A percentile compares a stretch with the other conserved stretches of the same genome.
Conservation (phyloP, 2,113 vertebrate species). For the Saguinus imperator region DNA sequence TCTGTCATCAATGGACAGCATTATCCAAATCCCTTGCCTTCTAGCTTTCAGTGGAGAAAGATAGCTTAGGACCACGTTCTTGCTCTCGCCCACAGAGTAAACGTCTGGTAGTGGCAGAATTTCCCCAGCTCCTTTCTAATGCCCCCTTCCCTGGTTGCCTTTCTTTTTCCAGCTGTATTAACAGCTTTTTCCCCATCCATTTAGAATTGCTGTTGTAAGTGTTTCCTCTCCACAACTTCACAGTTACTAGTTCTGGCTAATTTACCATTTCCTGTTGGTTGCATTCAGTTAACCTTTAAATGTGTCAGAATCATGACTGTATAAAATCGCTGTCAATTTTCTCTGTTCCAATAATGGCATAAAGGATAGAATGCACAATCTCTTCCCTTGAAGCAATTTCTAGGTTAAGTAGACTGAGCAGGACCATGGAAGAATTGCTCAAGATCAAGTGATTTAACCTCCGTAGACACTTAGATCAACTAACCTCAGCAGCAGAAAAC, state of each 20-base stretch:
- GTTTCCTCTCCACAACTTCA: not conserved
- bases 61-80: too few relatives aligned
- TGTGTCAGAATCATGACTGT: not conserved
- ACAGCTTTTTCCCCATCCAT: not conserved
- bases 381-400: not conserved
- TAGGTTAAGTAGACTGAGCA: not conserved
- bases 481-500: not conserved
- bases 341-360: not conserved
- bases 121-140: not conserved
- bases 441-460: not conserved
- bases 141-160: not conserved
- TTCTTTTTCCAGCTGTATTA: not conserved
- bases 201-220: not conserved
- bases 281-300: not conserved
- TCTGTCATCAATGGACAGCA: rapidly evolving
- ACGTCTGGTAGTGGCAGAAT: rapidly evolving
- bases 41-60: not conserved
- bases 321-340: not conserved
- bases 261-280: not conserved
- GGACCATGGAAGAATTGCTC: not conserved
- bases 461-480: not conserved
- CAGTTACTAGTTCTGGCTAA: not conserved
- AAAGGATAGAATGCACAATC: not conserved
- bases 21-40: not conserved
- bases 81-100: not conserved